Evolutionary conservation across 1,140 invertebrate species (phyloP).

Genomic region (Orchesella cincta): DNA sequence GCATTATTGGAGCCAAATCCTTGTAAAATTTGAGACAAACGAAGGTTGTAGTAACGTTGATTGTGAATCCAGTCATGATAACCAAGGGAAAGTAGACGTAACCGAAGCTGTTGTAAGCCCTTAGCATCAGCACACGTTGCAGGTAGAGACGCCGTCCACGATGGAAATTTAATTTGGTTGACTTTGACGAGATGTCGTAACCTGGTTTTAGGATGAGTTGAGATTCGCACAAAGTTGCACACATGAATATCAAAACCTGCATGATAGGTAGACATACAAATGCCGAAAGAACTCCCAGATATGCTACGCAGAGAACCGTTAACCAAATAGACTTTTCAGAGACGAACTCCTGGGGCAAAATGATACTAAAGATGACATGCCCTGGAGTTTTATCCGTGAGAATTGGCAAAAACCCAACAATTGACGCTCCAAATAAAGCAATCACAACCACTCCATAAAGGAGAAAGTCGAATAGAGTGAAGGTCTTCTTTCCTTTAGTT

Average conservation of each 20-base stretch:
- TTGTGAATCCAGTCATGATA: not conserved
- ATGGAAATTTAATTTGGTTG: not conserved
- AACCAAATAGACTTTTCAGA: not conserved
- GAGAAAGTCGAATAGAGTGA: not conserved
- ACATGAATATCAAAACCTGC: not conserved
- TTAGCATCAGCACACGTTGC: not conserved
- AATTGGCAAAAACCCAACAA: not conserved
- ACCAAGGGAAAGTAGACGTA: not conserved
- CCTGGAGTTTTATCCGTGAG: not conserved
- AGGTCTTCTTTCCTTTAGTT: not conserved
- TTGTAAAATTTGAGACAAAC: not conserved
- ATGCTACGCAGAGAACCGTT: not conserved
- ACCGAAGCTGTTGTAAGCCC: not conserved
- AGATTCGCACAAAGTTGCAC: not conserved
- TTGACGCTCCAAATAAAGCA: not conserved
- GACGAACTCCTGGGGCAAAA: not conserved
- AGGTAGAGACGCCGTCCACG: not conserved
- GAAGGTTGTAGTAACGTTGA: not conserved
- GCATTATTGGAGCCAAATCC: not conserved
- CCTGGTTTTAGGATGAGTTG: not conserved
- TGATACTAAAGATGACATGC: not conserved
- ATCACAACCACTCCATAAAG: not conserved
- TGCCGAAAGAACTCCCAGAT: not conserved
- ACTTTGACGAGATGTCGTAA: not conserved
- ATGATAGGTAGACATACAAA: not conserved